Conservation (phyloP, 2,113 vertebrate genomes). For the Rattus rattus region DNA sequence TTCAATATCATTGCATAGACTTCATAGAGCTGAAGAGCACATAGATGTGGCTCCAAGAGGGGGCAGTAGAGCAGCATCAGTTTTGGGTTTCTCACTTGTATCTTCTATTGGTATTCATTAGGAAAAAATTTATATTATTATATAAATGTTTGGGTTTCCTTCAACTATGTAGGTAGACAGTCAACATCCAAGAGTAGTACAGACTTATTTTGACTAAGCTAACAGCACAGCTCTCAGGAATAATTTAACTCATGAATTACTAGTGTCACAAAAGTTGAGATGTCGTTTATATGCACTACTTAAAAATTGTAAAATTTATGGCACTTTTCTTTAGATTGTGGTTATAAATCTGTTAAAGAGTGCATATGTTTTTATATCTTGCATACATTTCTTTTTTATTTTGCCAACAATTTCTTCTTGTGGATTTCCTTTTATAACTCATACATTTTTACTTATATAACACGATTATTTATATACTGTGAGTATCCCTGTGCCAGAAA, state of each 20-base stretch:
- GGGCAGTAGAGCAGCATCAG: background rate
- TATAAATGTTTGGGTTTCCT: background rate
- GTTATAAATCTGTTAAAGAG: background rate
- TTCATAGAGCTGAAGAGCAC: background rate
- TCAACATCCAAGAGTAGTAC: background rate
- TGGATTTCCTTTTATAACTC: background rate
- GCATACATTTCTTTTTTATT: constrained; percentile 42
- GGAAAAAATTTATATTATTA: background rate
- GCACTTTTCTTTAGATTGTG: background rate
- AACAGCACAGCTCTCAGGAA: background rate
- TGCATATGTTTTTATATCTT: background rate
- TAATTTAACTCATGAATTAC: background rate
- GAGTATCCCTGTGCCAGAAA: background rate
- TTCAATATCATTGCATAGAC: background rate
- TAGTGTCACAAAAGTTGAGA: background rate
- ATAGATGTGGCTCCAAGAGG: background rate
- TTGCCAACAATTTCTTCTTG: constrained; percentile 41
- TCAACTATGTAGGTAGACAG: background rate
- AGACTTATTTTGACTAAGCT: background rate
- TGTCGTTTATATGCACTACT: background rate
- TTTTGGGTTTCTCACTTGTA: background rate
- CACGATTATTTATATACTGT: background rate
- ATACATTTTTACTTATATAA: background rate
- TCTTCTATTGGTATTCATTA: no score
- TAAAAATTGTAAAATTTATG: constrained; percentile 33